phyloP scores from a whole-genome alignment of 2,113 vertebrate species.

The Nycticorax nycticorax region DNA sequence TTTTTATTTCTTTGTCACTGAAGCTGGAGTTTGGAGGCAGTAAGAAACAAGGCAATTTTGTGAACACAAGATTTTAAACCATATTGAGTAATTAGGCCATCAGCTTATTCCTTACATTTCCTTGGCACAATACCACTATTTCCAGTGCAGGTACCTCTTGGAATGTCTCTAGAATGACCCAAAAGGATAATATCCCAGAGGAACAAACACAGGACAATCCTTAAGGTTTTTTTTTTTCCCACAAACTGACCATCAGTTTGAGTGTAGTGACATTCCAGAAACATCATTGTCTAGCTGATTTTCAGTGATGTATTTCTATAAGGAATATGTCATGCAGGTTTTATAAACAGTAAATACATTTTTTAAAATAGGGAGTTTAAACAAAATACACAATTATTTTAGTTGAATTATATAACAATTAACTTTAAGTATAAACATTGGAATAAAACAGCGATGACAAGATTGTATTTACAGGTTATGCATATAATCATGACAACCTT shows the following conservation, averaged over 20 bases:
- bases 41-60: not conserved
- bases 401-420: not conserved
- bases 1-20: not conserved
- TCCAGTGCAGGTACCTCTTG: not conserved
- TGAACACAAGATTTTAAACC: not conserved
- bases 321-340: not conserved
- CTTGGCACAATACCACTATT: not conserved
- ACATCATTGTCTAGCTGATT: not conserved
- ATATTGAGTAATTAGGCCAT: not conserved
- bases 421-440: not conserved
- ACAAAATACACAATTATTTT: not conserved
- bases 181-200: not conserved
- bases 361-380: not conserved
- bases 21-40: not conserved
- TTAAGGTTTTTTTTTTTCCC: not conserved
- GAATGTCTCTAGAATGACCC: not conserved
- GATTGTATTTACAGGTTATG: not conserved
- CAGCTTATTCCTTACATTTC: not conserved
- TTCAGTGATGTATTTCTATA: not conserved
- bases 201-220: not conserved
- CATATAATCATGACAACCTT: not conserved
- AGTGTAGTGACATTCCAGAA: slow-evolving; percentile 15
- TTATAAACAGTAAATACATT: not conserved
- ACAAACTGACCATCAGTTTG: not conserved
- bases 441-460: not conserved